Evolutionary conservation across 2,888 invertebrate species (phyloP).

Genomic region (Dinocampus coccinellae): DNA sequence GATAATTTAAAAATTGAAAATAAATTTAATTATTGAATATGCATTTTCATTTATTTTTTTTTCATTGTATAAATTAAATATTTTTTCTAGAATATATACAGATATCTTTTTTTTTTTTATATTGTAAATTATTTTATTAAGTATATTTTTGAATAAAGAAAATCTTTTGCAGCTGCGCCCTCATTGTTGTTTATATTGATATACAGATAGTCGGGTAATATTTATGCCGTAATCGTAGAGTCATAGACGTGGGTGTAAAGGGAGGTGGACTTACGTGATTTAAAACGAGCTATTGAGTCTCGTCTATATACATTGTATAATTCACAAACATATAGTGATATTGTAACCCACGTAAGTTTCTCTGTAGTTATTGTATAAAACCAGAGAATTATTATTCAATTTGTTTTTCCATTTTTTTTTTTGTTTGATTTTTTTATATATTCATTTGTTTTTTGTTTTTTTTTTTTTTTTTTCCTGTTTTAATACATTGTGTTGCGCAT

Average conservation of each 20-base stretch:
- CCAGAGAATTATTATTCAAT: background rate
- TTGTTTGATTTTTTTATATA: too few relatives aligned
- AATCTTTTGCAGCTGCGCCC: slow-evolving; percentile 4
- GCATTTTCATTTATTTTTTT: too few relatives aligned
- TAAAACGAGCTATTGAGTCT: slow-evolving; percentile 23
- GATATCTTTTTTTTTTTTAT: background rate
- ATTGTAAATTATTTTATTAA: background rate
- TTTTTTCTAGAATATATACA: background rate
- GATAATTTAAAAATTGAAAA: too few relatives aligned
- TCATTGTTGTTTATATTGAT: background rate
- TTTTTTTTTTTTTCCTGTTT: too few relatives aligned
- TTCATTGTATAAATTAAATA: too few relatives aligned
- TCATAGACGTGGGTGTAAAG: slow-evolving; percentile 34
- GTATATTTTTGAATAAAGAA: background rate
- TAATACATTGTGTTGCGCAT: background rate
- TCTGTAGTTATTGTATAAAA: background rate
- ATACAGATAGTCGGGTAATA: background rate
- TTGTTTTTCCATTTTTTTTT: background rate
- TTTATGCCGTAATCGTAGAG: slow-evolving; percentile 21
- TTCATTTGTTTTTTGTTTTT: too few relatives aligned
- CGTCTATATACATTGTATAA: slow-evolving; percentile 29
- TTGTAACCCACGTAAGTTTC: slow-evolving; percentile 18
- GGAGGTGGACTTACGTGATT: slow-evolving; percentile 40
- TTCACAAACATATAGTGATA: slow-evolving; percentile 8
- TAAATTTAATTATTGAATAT: too few relatives aligned